Base-by-base conservation (phyloP, 2,113 vertebrate genomes). In the Gobio gobio region DNA sequence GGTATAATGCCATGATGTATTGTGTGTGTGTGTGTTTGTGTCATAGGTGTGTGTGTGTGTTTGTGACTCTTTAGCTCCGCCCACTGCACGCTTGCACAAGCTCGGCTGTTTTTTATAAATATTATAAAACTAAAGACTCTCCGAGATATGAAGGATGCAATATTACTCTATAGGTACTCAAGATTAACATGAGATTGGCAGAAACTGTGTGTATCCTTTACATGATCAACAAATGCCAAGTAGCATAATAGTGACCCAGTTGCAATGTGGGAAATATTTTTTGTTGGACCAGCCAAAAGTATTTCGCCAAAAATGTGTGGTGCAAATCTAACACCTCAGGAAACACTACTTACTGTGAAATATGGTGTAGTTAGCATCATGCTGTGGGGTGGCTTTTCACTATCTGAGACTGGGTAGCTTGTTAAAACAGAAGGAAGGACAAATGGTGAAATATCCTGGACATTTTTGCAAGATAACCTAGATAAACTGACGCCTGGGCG, bases 331-430 rank as follows among this genome's bases (percentile, higher is more conserved):
- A 79, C 74, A 76, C 13, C 26, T 54, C 26, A 76, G 24, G 49
- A 74, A 74, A 74, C 43, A 49, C 43, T 26, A 47, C 43, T 54
- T 45, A 74, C 36, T 74, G 70, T 74, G 43, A 74, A 74, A 74
- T 58, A 59, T 40, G 51, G 18, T 40, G 29, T 20, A 5, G 51
- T 56, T 58, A 58, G n/a, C 40, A 24, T 63, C 36, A 79, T 79
- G 75, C 51, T 58, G 26, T 58, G 75, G 49, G 75, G 51, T 77
- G 36, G 40, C 40, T 18, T 47, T 79, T 79, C 78, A 18, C 47
- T 79, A 45, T 61, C 58, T 1, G 6, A 58, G 13, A 79, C 29
- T 45, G n/a, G 40, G 77, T 40, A 20, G 45, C 58, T 61, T 79
- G 77, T 54, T 76, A 76, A 54, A 79, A 70, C 36, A 43, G 18